Percentiles rank a stretch among this genome's conserved stretches.
Evolutionary conservation across 2,113 vertebrate genomes (phyloP).

Genomic region (Austrofundulus limnaeus): DNA sequence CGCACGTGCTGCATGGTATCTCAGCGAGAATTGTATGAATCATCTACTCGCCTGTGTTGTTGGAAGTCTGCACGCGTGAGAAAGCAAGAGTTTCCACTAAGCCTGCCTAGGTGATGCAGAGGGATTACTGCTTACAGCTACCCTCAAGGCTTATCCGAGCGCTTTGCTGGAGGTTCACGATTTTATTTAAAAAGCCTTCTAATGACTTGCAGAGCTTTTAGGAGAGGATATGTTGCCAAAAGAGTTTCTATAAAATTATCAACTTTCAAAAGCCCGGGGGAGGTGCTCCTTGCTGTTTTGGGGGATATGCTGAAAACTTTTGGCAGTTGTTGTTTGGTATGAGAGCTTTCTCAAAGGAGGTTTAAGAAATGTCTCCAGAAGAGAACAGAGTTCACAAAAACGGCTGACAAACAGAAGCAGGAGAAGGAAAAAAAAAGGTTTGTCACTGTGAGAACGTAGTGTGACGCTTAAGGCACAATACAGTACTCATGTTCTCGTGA

Average conservation of each 20-base stretch:
- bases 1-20: constrained; percentile 2
- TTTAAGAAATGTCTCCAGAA: constrained; percentile 26
- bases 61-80: constrained; percentile 18
- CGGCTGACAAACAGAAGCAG: constrained; percentile 21
- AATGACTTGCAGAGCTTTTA: constrained; percentile 74
- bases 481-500: constrained; percentile 40
- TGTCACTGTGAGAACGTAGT: constrained; percentile 29
- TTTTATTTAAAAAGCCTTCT: constrained; percentile 70
- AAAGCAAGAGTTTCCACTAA: constrained; percentile 62
- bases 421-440: constrained; percentile 20
- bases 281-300: constrained; percentile 55
- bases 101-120: constrained; percentile 70
- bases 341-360: constrained; percentile 25
- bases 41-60: constrained; percentile 21
- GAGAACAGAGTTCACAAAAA: constrained; percentile 28
- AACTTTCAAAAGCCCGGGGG: constrained; percentile 56
- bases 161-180: constrained; percentile 69
- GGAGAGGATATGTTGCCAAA: constrained; percentile 61
- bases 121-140: constrained; percentile 66
- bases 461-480: constrained; percentile 30
- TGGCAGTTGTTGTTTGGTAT: constrained; percentile 51
- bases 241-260: constrained; percentile 73
- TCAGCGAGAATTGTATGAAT: constrained; percentile 1
- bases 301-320: constrained; percentile 6
- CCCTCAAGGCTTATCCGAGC: constrained; percentile 68